Evolutionary conservation across 2,797 vertebrate genomes (phyloP).

Genomic region (Dallia pectoralis): DNA sequence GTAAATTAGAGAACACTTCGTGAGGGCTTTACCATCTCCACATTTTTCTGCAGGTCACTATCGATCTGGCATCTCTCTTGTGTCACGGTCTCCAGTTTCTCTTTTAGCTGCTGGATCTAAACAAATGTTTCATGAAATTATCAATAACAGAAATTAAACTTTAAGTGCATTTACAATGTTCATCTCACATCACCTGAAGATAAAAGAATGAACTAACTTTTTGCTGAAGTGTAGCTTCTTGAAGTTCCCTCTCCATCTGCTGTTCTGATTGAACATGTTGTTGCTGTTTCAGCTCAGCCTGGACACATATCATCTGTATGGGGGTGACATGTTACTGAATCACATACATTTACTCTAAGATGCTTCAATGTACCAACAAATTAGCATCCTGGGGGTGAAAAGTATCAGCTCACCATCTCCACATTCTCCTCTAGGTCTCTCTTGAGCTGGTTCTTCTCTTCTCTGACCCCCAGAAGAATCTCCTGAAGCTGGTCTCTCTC

Average conservation of each 20-base stretch:
- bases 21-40: conserved; percentile 4
- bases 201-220: conserved; percentile 27
- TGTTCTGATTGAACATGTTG: conserved; percentile 28
- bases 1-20: background rate
- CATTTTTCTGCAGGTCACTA: conserved; percentile 1
- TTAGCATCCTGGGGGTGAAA: background rate
- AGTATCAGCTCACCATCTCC: conserved; percentile 45
- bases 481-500: conserved; percentile 68
- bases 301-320: conserved; percentile 35
- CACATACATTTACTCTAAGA: background rate
- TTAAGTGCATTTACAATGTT: background rate
- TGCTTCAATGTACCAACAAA: background rate
- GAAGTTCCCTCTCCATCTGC: conserved; percentile 21
- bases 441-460: background rate
- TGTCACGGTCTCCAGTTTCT: background rate
- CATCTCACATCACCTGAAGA: conserved; percentile 15
- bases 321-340: background rate
- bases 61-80: conserved; percentile 2
- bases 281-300: conserved; percentile 38
- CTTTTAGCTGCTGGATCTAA: background rate
- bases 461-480: conserved; percentile 1
- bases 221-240: conserved; percentile 34
- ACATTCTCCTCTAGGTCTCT: conserved; percentile 64
- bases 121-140: background rate
- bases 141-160: too few relatives aligned